Conservation (phyloP, 2,888 invertebrate species). For the Camponotus fellah region DNA sequence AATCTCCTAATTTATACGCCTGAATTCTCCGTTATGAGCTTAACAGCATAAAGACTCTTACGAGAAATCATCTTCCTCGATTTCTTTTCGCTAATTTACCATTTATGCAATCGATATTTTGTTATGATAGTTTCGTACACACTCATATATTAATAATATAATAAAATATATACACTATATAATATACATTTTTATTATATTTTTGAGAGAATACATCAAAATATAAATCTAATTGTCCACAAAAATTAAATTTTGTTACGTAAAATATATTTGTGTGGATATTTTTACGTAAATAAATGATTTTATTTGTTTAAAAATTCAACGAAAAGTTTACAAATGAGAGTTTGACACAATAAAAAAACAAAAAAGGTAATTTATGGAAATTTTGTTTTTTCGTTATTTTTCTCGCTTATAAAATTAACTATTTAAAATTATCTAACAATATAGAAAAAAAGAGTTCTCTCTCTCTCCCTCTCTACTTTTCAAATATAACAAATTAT, state of each 20-base stretch:
- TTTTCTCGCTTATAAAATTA: not conserved
- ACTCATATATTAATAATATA: not conserved
- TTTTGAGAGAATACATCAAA: not conserved
- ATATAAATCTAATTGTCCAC: not conserved
- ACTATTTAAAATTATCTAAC: not conserved
- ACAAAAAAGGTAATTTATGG: not conserved
- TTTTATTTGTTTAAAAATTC: not conserved
- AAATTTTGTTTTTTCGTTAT: not conserved
- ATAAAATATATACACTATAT: not conserved
- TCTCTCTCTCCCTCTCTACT: too few species aligned
- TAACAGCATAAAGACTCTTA: not conserved
- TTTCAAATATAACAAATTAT: not conserved
- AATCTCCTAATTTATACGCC: slow-evolving; percentile 42
- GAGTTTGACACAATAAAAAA: not conserved
- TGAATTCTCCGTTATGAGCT: slow-evolving; percentile 10
- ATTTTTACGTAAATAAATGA: slow-evolving; percentile 14
- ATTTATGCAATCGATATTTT: slow-evolving; percentile 3
- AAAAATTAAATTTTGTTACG: not conserved
- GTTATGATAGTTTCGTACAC: not conserved
- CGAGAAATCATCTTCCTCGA: not conserved
- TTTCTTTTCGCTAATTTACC: slow-evolving; percentile 16
- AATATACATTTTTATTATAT: not conserved
- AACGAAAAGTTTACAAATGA: not conserved
- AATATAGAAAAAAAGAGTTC: not conserved
- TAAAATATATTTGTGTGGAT: not conserved